These are phyloP conservation scores for Portunus trituberculatus DNA, from an alignment of 1,140 invertebrate species.

Conservation along the genomic window DNA sequence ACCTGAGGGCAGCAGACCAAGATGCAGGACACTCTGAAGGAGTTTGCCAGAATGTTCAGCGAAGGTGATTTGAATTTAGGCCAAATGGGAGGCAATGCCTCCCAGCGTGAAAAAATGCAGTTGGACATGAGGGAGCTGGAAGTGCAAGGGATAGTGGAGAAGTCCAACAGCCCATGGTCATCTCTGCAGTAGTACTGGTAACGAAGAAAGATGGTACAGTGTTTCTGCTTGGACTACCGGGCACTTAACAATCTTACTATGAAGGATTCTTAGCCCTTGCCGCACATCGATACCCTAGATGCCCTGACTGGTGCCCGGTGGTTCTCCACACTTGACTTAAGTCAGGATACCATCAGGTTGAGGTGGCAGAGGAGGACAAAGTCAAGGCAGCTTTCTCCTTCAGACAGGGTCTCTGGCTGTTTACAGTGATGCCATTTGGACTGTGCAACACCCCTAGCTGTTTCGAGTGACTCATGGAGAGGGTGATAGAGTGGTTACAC, in stretches of 20 bases:
- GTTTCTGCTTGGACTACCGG: background rate
- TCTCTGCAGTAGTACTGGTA: background rate
- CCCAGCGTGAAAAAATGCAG: too few species aligned
- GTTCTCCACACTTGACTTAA: constrained; percentile 4
- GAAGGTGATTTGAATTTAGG: too few species aligned
- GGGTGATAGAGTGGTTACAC: background rate
- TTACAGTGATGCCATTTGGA: background rate
- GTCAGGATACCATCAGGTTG: background rate
- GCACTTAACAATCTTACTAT: background rate
- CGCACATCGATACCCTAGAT: background rate
- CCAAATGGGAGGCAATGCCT: too few species aligned
- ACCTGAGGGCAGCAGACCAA: too few species aligned
- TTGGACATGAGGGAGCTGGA: background rate
- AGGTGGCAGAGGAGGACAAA: too few species aligned
- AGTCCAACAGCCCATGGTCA: background rate
- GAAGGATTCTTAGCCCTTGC: background rate
- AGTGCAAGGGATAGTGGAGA: background rate
- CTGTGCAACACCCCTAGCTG: background rate
- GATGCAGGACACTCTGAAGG: background rate
- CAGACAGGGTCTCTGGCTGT: background rate
- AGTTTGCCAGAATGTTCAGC: too few species aligned
- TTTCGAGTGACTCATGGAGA: background rate
- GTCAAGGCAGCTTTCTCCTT: too few species aligned
- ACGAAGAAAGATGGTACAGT: background rate
- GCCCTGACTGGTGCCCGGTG: background rate